Conservation (phyloP, 2,113 vertebrate species). For the Bubo scandiacus region DNA sequence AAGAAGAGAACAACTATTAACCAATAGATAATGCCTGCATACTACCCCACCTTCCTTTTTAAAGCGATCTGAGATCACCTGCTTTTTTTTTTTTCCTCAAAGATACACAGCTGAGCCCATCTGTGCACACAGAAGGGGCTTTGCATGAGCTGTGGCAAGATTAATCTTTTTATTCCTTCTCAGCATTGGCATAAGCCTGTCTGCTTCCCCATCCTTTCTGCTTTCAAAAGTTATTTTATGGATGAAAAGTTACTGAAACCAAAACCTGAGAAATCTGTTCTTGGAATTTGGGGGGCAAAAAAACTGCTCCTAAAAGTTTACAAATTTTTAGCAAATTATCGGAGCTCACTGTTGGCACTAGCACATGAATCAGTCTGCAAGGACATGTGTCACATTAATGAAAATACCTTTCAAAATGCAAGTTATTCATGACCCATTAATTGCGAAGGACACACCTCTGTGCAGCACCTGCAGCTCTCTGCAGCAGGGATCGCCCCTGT, state of each 20-base stretch:
- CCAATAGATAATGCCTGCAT: neutral
- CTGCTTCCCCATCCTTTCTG: neutral
- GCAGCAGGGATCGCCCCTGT: neutral
- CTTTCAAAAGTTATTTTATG: neutral
- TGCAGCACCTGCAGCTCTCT: neutral
- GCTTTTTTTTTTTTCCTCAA: neutral
- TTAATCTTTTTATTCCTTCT: neutral
- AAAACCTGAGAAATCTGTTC: neutral
- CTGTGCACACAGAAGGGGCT: neutral
- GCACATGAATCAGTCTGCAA: neutral
- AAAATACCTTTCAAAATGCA: neutral
- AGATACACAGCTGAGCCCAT: neutral
- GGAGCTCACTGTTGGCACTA: neutral
- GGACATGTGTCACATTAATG: neutral
- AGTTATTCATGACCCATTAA: neutral
- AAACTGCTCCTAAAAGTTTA: neutral
- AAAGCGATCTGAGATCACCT: neutral
- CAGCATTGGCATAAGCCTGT: neutral
- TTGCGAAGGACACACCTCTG: neutral
- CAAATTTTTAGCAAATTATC: neutral
- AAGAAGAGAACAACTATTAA: neutral
- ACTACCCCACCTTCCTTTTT: neutral
- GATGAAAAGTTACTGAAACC: neutral
- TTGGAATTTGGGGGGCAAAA: accelerated
- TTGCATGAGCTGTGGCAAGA: neutral